These are phyloP conservation scores for Cuniculus paca DNA, from an alignment of 2,797 vertebrate genomes.

Conservation along the genomic window DNA sequence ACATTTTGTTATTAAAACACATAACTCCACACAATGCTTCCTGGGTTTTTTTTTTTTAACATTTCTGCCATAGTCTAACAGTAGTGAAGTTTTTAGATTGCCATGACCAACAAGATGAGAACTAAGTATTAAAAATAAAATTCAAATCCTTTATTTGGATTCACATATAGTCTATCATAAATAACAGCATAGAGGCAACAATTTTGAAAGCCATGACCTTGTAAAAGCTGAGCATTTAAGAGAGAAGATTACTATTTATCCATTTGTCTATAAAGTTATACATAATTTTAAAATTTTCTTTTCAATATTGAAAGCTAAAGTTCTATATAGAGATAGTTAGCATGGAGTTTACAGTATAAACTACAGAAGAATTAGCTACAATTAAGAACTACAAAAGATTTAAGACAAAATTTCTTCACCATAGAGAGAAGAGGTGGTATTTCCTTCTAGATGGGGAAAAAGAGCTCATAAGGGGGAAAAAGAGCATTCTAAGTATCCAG, in stretches of 20 bases:
- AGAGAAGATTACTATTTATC: neutral
- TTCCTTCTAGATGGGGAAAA: neutral
- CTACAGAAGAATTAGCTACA: no score
- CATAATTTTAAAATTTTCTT: neutral
- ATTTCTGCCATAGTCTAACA: neutral
- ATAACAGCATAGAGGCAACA: neutral
- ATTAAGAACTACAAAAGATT: no score
- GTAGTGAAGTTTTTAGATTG: neutral
- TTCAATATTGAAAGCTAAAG: conserved; percentile 32
- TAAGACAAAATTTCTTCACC: neutral
- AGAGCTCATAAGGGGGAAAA: neutral
- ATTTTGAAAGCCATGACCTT: neutral
- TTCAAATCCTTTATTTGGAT: neutral
- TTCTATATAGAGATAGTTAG: neutral
- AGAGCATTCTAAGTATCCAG: neutral
- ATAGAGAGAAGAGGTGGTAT: neutral
- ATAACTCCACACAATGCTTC: neutral
- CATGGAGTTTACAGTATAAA: neutral
- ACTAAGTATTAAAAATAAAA: neutral
- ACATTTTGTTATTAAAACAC: neutral
- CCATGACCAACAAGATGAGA: neutral
- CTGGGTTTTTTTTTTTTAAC: neutral
- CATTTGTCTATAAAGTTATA: neutral
- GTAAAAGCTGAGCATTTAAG: neutral
- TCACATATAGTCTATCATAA: neutral